phyloP scores from a whole-genome alignment of 2,888 invertebrate genomes.

The Pedicia rivosa region DNA sequence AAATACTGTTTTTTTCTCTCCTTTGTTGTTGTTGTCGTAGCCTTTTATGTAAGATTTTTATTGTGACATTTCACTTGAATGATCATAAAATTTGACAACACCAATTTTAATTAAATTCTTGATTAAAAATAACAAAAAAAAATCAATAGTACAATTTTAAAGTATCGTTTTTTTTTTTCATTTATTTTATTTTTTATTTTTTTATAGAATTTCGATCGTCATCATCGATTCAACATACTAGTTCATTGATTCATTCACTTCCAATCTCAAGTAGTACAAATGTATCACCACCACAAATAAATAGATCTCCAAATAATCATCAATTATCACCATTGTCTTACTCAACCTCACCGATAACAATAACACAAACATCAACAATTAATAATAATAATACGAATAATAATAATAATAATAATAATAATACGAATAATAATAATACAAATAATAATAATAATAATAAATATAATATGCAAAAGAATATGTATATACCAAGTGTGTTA shows the following conservation, averaged over 20 bases:
- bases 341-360: slow-evolving; percentile 1
- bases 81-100: too few species aligned
- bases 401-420: slow-evolving; percentile 5
- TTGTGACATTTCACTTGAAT: too few species aligned
- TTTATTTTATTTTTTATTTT: not conserved
- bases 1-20: too few species aligned
- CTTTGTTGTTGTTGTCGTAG: too few species aligned
- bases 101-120: too few species aligned
- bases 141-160: too few species aligned
- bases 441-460: slow-evolving; percentile 4
- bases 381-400: too few species aligned
- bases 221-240: slow-evolving; percentile 15
- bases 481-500: slow-evolving; percentile 7
- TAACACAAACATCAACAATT: slow-evolving; percentile 9
- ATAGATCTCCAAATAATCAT: slow-evolving; percentile 8
- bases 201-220: slow-evolving; percentile 7
- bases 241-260: slow-evolving; percentile 6
- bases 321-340: slow-evolving; percentile 8
- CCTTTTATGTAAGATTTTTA: too few species aligned
- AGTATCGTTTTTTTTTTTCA: too few species aligned
- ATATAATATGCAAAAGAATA: slow-evolving; percentile 6
- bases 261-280: slow-evolving; percentile 8
- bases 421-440: slow-evolving; percentile 6
- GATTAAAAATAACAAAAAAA: too few species aligned
- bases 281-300: slow-evolving; percentile 12